phyloP scores from a whole-genome alignment of 2,888 invertebrate species.

The Mesorhabditis spiculigera region DNA sequence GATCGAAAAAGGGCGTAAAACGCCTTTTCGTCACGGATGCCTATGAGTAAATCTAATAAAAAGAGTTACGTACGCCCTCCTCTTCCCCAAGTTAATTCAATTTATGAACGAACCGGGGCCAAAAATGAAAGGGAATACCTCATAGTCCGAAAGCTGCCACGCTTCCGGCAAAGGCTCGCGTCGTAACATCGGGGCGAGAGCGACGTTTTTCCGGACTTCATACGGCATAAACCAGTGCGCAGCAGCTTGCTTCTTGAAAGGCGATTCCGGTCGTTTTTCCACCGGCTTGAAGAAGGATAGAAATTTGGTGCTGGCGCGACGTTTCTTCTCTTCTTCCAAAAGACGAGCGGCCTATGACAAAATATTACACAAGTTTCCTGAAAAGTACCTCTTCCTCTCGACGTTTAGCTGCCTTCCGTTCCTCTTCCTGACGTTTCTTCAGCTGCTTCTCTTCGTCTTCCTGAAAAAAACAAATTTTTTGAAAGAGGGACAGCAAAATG shows the following conservation, averaged over 20 bases:
- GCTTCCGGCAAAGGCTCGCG: not conserved
- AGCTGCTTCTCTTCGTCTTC: conserved; percentile 17
- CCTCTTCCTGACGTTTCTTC: conserved; percentile 25
- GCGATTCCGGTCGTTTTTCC: conserved; percentile 25
- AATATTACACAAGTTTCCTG: not conserved
- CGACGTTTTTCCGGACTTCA: not conserved
- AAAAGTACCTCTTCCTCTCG: conserved; percentile 29
- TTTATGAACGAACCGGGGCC: no score
- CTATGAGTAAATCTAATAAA: no score
- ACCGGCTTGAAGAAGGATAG: conserved; percentile 42
- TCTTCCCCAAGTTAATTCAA: no score
- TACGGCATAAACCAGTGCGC: not conserved
- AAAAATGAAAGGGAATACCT: not conserved
- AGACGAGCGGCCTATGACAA: not conserved
- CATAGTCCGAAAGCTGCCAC: not conserved
- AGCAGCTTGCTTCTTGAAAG: not conserved
- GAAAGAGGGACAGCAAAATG: no score
- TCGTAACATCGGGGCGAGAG: not conserved
- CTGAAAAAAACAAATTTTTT: no score
- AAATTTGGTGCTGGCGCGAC: conserved; percentile 31
- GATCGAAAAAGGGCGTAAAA: no score
- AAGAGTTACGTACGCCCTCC: no score
- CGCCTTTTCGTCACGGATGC: no score
- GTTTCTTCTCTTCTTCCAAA: conserved; percentile 35
- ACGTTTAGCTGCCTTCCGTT: conserved; percentile 22